Evolutionary conservation across 2,113 vertebrate species (phyloP), one percentile per base, ranked within the genome.

Genomic region (Centropristis striata): DNA sequence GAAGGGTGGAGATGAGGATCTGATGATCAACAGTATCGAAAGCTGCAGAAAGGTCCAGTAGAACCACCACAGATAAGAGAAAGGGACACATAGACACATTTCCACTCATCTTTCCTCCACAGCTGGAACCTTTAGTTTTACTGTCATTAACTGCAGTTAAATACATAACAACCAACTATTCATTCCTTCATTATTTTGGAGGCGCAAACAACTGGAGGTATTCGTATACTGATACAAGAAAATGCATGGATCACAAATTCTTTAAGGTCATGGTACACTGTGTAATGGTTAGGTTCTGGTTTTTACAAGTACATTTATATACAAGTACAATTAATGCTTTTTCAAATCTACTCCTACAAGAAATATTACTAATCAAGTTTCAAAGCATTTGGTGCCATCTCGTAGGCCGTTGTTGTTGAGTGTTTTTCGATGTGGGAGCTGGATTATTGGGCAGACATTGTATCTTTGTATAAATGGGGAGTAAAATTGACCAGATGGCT

Each of bases 401-500:
- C 42, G 36, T 20, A 14, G 15, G 16, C 23, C 16, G 41, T 28
- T 25, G 58, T 58, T 59, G n/a, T n/a, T 59, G 8, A 23, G 27
- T 1, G 2, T 81, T 63, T 70, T 63, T 23, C 27, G 65, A 58
- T 47, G 14, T 46, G 9, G 15, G 39, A 23, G 37, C 39, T 28
- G 18, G 27, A 12, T 32, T 66, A 28, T 6, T 8, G 39, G 20
- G 49, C 23, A 4, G 36, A 60, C 15, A 39, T 20, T 23, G 23
- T 67, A 10, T 81, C 32, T 42, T 23, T 74, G 54, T 76, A 65
- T 46, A 57, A 32, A 42, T 59, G 41, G 15, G 66, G 55, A 23
- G 36, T 73, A 16, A 71, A 20, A 32, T 55, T 54, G 70, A 95
- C 61, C 3, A 94, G 93, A 82, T 96, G 96, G 46, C 94, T 96